A percentile compares a stretch with the other conserved stretches of the same genome.
These are phyloP conservation scores for Melanotaenia trifasciata DNA, from an alignment of 2,797 vertebrate species.

Conservation along the genomic window DNA sequence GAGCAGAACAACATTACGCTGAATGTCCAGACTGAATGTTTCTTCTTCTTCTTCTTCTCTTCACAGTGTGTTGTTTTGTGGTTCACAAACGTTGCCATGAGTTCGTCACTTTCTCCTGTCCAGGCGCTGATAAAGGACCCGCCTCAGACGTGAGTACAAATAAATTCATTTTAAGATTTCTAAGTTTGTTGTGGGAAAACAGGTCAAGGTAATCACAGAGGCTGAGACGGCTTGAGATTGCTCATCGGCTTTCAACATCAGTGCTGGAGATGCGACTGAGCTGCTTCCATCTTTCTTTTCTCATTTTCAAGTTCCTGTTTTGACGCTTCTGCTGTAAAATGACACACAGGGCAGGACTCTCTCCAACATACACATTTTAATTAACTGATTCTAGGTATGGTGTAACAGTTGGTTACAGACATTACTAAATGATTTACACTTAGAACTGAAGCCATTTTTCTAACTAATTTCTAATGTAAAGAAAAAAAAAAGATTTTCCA, in stretches of 20 bases:
- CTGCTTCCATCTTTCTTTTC: constrained; percentile 29
- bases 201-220: not conserved
- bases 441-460: no score
- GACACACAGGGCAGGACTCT: not conserved
- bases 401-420: not conserved
- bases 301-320: constrained; percentile 9
- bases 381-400: not conserved
- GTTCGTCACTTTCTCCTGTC: constrained; percentile 97
- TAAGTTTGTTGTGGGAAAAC: not conserved
- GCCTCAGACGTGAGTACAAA: constrained; percentile 93
- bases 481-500: constrained; percentile 1
- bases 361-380: constrained; percentile 8
- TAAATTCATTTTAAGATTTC: not conserved
- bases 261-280: constrained; percentile 19
- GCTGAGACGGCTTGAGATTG: not conserved
- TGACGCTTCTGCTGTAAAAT: not conserved
- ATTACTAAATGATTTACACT: no score
- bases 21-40: not conserved
- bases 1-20: not conserved
- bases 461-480: constrained; percentile 9
- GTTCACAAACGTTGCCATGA: constrained; percentile 98
- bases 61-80: constrained; percentile 95
- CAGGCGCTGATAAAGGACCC: constrained; percentile 94
- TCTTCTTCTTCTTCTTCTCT: constrained; percentile 17
- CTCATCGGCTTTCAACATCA: constrained; percentile 2